Percentiles rank a stretch among this genome's conserved stretches.
phyloP scores from a whole-genome alignment of 2,113 vertebrate genomes.

The Menura novaehollandiae region DNA sequence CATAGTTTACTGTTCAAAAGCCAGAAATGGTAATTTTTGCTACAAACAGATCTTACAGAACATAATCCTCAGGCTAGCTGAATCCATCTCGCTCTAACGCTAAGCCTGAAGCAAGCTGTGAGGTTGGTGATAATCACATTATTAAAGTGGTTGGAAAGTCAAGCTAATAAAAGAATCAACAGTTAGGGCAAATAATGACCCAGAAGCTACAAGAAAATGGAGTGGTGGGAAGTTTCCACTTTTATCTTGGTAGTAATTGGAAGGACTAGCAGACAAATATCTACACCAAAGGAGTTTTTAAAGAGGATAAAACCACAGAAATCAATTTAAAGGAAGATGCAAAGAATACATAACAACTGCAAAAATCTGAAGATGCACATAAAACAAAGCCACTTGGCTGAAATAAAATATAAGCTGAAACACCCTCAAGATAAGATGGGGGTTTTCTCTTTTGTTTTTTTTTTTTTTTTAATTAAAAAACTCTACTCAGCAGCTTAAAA shows the following conservation, averaged over 20 bases:
- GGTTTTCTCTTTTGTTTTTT: not conserved
- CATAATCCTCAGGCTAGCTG: not conserved
- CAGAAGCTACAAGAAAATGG: not conserved
- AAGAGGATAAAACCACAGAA: not conserved
- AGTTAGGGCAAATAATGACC: not conserved
- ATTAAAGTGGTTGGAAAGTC: slow-evolving; percentile 1
- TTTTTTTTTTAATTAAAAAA: not conserved
- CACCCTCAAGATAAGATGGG: not conserved
- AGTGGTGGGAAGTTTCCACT: not conserved
- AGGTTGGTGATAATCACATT: not conserved
- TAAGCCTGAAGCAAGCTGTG: slow-evolving; percentile 7
- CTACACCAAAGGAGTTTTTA: not conserved
- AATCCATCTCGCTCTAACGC: not conserved
- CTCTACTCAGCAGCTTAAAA: not conserved
- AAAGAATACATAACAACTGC: not conserved
- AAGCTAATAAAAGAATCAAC: slow-evolving; percentile 4
- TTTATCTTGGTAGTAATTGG: not conserved
- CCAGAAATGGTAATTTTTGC: slow-evolving; percentile 32
- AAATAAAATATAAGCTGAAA: not conserved
- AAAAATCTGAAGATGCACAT: not conserved
- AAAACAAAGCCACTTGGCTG: not conserved
- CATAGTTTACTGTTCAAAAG: not conserved
- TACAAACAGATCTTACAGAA: not conserved
- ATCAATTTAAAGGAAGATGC: not conserved
- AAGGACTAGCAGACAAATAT: not conserved